A percentile compares a stretch with the other conserved stretches of the same genome.
Evolutionary conservation across 2,888 invertebrate genomes (phyloP).

Genomic region (Epistrophe eligans): DNA sequence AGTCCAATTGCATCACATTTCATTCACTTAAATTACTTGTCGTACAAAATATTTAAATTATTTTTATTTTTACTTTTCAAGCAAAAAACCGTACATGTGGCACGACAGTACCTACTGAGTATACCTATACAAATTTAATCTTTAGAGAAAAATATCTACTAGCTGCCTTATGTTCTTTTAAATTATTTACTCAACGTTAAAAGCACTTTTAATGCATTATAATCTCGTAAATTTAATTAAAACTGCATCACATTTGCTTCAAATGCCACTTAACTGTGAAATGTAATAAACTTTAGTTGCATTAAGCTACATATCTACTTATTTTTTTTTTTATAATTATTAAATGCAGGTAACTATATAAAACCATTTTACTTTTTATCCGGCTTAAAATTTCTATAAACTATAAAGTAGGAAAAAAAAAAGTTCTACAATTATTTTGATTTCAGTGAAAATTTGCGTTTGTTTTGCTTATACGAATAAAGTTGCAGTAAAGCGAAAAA

Average conservation of each 20-base stretch:
- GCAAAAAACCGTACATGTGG: no score
- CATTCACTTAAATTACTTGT: no score
- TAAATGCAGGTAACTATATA: neutral
- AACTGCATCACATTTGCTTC: conserved; percentile 6
- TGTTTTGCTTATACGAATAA: neutral
- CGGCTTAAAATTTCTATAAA: neutral
- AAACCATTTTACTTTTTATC: neutral
- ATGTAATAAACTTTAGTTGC: conserved; percentile 11
- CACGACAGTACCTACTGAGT: neutral
- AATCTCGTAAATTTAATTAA: conserved; percentile 18
- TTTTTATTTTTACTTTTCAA: no score
- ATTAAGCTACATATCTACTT: neutral
- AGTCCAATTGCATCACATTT: no score
- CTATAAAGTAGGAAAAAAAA: neutral
- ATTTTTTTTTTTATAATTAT: neutral
- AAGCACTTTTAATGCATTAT: neutral
- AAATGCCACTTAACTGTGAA: conserved; percentile 16
- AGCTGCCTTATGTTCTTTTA: neutral
- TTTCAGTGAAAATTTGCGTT: conserved; percentile 11
- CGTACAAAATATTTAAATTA: no score
- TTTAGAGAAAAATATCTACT: neutral
- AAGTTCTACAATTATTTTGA: neutral
- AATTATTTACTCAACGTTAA: conserved; percentile 5
- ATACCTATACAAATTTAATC: neutral
- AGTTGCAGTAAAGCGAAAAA: neutral